Base-by-base conservation (phyloP, 2,113 vertebrate species). In the Neolamprologus kungweensis region DNA sequence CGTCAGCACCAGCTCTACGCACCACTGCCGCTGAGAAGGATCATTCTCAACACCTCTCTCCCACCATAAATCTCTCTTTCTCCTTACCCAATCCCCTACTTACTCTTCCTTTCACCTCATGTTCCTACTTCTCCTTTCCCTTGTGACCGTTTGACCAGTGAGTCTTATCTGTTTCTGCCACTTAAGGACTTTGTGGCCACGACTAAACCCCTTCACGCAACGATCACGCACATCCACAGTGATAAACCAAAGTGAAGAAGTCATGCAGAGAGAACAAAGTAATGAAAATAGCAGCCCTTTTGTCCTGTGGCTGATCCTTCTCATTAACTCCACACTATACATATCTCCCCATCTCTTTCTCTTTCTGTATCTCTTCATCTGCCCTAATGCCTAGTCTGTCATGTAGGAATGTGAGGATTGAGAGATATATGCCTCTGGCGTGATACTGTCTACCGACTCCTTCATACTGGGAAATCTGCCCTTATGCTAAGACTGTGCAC, bases 21-120 rank as follows among this genome's bases (percentile, higher is more conserved):
- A 83, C 87, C 40, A 91, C 84, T 91, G 91, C 88, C 55, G 63
- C 91, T 93, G 88, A 92, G 88, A 91, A 84, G 86, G 81, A 71
- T 50, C 13, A 93, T 90, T 93, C 37, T 95, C 92, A 90, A 78
- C 93, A 79, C 92, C 81, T 88, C 88, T 78, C 71, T 90, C 88
- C 91, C 58, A 85, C 88, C 40, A 54, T 60, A 12, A 65, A 21
- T 55, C 79, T 81, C 79, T 89, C 45, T 54, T 60, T 90, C 55
- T 82, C 82, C 26, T 73, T 85, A 53, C 83, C 85, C 85, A 57
- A 26, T 88, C 87, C 84, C 60, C 71, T 82, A 31, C 81, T 53
- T 23, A 85, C 80, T 89, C 85, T 78, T 94, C 89, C 79, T 93
- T 91, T 94, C 84, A 65, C 89, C 63, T 51, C 7, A 68, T 75